These are phyloP conservation scores for Bombyx mandarina DNA, from an alignment of 1,140 invertebrate genomes.

Conservation along the genomic window DNA sequence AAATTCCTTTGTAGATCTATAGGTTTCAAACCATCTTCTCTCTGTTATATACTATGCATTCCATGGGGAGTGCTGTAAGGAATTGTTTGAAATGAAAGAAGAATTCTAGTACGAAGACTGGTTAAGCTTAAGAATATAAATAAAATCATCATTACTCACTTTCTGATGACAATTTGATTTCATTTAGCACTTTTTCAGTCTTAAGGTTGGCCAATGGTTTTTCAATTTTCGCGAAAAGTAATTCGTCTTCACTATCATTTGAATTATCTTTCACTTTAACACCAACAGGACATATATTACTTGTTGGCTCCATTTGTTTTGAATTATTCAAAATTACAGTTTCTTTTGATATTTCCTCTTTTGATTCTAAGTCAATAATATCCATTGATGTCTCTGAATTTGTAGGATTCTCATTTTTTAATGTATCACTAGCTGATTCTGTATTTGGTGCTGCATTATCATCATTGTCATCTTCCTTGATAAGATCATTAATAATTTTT, in stretches of 20 bases:
- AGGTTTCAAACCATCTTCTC: too few relatives aligned
- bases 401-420: neutral
- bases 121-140: too few relatives aligned
- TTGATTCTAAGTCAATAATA: neutral
- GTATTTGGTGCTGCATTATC: neutral
- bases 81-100: too few relatives aligned
- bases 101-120: too few relatives aligned
- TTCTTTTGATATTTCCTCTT: constrained; percentile 1
- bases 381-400: neutral
- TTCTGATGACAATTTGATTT: constrained; percentile 2
- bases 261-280: neutral
- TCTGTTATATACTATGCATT: too few relatives aligned
- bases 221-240: constrained; percentile 5
- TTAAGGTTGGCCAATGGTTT: too few relatives aligned
- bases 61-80: too few relatives aligned
- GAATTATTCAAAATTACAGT: neutral
- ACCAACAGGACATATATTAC: neutral
- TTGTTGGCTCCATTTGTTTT: neutral
- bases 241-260: constrained; percentile 2
- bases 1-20: too few relatives aligned
- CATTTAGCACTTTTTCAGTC: too few relatives aligned
- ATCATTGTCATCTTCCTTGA: constrained; percentile 3
- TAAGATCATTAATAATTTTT: neutral
- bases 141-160: neutral
- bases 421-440: neutral